Base-by-base conservation (phyloP, 2,797 vertebrate genomes). In the Ctenochaetus hawaiiensis region DNA sequence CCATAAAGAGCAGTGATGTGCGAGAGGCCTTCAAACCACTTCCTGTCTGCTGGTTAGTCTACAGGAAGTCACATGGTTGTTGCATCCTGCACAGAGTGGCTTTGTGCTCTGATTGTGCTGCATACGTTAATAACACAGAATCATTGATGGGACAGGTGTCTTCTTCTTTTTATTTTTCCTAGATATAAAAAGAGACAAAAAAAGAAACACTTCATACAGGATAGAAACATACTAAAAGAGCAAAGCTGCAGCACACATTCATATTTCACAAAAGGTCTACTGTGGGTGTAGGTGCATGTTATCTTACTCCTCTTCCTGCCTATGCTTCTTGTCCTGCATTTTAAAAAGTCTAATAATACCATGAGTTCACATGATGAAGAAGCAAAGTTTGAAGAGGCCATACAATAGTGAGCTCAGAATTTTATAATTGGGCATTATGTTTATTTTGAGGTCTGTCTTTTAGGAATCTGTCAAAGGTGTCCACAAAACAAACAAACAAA, bases 41-140 rank as follows among this genome's bases (percentile, higher is more conserved):
- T 96, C 94, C 95, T 93, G 87, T 86, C 82, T 85, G 63, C 75
- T 66, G 85, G 88, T 88, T 81, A 75, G 81, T 63, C 48, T 74
- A 78, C 92, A 94, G 95, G 94, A 96, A 95, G 87, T 95, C 91
- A 94, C 87, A 77, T 92, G 89, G 71, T 22, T 30, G 66, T 66
- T 76, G 77, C 90, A 93, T 95, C 91, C 93, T 92, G 91, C 88
- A 86, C 61, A 84, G 59, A 83, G 70, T 53, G 53, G 43, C 44
- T 89, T 62, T 76, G 70, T 62, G 68, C 69, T 81, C 80, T 89
- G 78, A 85, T 80, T 84, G 78, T 78, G 41, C 59, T 84, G 67
- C 47, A 56, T 64, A 45, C 67, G 26, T 66, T 18, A 70, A 49
- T 54, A 58, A 23, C 9, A 51, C 45, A 73, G 54, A 77, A 70